phyloP scores from a whole-genome alignment of 2,113 vertebrate species.

The Okapia johnstoni region DNA sequence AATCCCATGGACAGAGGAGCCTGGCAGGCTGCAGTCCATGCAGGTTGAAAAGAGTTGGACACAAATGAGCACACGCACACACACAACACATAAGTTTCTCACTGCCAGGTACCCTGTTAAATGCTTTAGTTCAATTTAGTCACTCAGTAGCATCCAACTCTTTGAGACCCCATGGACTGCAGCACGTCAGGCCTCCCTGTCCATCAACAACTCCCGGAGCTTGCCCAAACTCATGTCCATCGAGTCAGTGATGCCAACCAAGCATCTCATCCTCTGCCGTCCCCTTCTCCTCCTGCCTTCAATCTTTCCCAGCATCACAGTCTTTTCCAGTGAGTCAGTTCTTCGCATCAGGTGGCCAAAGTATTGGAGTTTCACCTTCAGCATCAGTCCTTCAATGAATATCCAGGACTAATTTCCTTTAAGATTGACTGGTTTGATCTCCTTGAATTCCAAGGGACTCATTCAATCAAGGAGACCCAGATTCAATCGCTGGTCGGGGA shows the following conservation, averaged over 20 bases:
- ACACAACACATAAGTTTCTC: neutral
- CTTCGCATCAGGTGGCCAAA: no score
- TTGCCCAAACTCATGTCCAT: neutral
- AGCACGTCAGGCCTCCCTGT: neutral
- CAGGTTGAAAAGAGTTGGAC: neutral
- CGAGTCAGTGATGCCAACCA: neutral
- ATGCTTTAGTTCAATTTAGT: neutral
- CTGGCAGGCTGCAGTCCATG: neutral
- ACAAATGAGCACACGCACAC: neutral
- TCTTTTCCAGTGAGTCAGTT: no score
- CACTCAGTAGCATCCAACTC: neutral
- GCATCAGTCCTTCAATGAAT: neutral
- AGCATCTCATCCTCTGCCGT: neutral
- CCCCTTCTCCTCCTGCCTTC: neutral
- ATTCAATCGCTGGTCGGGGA: rapidly evolving
- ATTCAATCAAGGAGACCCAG: neutral
- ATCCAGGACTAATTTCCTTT: no score
- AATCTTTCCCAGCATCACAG: neutral
- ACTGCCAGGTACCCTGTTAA: neutral
- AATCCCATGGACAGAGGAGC: neutral
- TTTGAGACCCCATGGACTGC: neutral
- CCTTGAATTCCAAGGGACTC: neutral
- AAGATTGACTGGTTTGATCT: neutral
- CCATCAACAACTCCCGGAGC: neutral
- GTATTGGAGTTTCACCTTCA: no score